Evolutionary conservation across 2,888 invertebrate species (phyloP), one percentile per base, ranked within the genome.

Genomic region (Dendrolimus pini): DNA sequence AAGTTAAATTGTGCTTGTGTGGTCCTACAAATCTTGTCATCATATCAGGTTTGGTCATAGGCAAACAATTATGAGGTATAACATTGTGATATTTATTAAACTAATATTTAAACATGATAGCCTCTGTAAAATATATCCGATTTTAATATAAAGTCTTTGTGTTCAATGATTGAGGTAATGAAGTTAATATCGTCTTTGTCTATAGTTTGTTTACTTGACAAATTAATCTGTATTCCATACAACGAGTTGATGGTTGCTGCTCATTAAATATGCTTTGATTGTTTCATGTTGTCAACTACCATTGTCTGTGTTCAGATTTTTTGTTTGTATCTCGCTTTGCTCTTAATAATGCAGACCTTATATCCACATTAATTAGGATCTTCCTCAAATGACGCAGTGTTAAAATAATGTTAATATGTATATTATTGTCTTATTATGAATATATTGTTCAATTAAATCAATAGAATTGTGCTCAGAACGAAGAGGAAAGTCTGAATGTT

Each of bases 201-300:
- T 75, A 63, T 64, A 62, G 75, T 78, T 74, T 77, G 79, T 79
- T 73, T 75, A 56, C 70, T 69, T 77, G 75, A 77, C 77, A 76
- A 77, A 83, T 85, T 83, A 80, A 89, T 89, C 80, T 75, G 83
- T 86, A 89, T 88, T 83, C 89, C 68, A 72, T 68, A 68, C 75
- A 72, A 62, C 62, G 67, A 66, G 75, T 74, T 72, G 30, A 30
- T 30, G 66, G 74, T 69, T 65, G 70, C 75, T 67, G 68, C 79
- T 82, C 76, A 83, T 86, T 85, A 78, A 73, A 76, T 81, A 85
- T 83, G 82, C 83, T 73, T 70, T 74, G 79, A 78, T 81, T 78
- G 78, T 82, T 70, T 75, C 72, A 69, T 69, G 68, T 73, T 69
- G 74, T 64, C 71, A 67, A 68, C 75, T 67, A 73, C 78, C 77